Percentiles rank a stretch among this genome's conserved stretches.
Conservation (phyloP, 2,888 invertebrate genomes). For the Scelioninae gen. 1 region DNA sequence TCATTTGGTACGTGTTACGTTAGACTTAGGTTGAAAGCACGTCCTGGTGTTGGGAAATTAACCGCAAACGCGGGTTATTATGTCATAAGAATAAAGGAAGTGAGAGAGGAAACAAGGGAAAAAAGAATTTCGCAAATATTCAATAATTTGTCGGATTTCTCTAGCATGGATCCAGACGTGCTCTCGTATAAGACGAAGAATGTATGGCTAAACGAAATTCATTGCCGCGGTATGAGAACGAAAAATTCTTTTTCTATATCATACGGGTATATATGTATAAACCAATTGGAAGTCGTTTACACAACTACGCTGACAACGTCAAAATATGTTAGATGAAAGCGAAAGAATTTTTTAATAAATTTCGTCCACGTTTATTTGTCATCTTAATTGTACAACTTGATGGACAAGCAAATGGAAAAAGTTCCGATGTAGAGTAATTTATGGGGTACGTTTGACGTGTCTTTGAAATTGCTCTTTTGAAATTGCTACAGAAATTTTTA, state of each 20-base stretch:
- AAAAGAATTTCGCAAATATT: conserved; percentile 46
- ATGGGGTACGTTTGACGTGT: background rate
- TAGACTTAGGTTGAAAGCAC: too few species aligned
- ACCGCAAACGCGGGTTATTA: background rate
- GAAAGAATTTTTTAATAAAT: conserved; percentile 66
- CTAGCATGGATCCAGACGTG: conserved; percentile 23
- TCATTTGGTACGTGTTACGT: background rate
- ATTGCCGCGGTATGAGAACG: conserved; percentile 51
- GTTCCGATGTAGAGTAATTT: conserved; percentile 28
- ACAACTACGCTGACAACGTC: conserved; percentile 45
- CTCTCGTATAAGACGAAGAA: conserved; percentile 49
- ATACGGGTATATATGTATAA: conserved; percentile 29
- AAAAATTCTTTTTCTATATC: conserved; percentile 50
- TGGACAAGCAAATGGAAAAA: conserved; percentile 15
- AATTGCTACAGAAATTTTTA: background rate
- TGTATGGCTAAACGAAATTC: conserved; percentile 51
- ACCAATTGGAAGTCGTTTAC: conserved; percentile 41
- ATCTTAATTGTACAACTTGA: conserved; percentile 49
- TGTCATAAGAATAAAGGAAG: background rate
- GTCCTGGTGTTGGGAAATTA: too few species aligned
- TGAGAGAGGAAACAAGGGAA: background rate
- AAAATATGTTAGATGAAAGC: conserved; percentile 39
- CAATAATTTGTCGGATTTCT: conserved; percentile 48
- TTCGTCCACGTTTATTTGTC: conserved; percentile 43
- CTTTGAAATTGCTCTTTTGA: background rate